Evolutionary conservation across 2,113 vertebrate genomes (phyloP).

Genomic region (Calidris pygmaea): DNA sequence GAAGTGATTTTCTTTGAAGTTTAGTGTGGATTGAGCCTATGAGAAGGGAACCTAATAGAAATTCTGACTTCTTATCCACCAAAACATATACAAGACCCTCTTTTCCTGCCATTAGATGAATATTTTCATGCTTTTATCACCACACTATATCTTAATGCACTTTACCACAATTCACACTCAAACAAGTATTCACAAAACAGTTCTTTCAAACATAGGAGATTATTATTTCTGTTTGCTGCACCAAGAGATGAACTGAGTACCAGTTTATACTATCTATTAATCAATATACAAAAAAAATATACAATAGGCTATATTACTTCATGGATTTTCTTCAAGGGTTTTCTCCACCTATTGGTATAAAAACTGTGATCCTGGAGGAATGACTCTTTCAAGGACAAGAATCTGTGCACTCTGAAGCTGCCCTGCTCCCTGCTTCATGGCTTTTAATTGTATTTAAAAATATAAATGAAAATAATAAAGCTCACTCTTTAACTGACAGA

Average conservation of each 20-base stretch:
- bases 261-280: not conserved
- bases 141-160: not conserved
- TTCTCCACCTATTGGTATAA: not conserved
- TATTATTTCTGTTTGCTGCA: not conserved
- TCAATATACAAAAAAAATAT: not conserved
- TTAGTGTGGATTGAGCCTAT: not conserved
- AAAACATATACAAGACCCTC: not conserved
- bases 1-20: not conserved
- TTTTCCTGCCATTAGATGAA: not conserved
- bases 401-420: not conserved
- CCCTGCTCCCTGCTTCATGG: not conserved
- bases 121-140: not conserved
- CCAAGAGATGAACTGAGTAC: not conserved
- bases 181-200: not conserved
- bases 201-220: not conserved
- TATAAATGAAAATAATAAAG: not conserved
- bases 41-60: not conserved
- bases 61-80: not conserved
- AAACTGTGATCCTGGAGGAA: not conserved
- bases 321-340: not conserved
- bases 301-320: not conserved
- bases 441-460: not conserved
- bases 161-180: not conserved
- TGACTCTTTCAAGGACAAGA: not conserved
- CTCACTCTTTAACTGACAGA: not conserved